Evolutionary conservation across 2,888 invertebrate species (phyloP), one percentile per base, ranked within the genome.

Genomic region (Aspidiotus rigidus): DNA sequence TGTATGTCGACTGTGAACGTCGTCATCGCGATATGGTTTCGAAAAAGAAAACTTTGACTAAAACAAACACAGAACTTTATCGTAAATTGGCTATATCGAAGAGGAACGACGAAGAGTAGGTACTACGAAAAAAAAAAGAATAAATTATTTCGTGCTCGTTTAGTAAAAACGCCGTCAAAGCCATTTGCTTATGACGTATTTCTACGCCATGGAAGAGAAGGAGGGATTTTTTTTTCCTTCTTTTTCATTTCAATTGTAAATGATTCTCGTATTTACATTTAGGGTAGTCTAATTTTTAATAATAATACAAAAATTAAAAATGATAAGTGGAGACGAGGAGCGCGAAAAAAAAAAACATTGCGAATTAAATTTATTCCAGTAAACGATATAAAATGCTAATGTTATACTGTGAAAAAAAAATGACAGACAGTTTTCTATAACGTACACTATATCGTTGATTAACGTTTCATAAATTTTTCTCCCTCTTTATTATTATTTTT

Each of bases 141-240:
- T 66, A 66, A 66, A 59, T 66, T 66, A 66, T 66, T 59, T 66
- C 59, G 57, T 57, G 57, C 66, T 42, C 60, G 66, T 59, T 66
- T 66, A 66, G 59, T 59, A 66, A 66, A 59, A 28, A 28, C 44
- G 66, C 66, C 57, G 66, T 66, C 66, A 66, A 66, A 66, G 66
- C 66, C 66, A 66, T 66, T 66, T 66, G 66, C 66, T 64, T 40
- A 41, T 66, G 57, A 66, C 59, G 49, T 57, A 59, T 66, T 66
- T 28, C 41, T 60, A 55, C 54, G 53, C 54, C 54, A 28, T 28
- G 28, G 28, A 28, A 28, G 28, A 28, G 28, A 28, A 28, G 5
- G 28, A 28, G 28, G 5, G 28, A 28, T 5, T 3, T 28, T 28
- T 39, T 42, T 55, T 41, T 55, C 13, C 28, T 57, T 57, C 39